phyloP scores from a whole-genome alignment of 1,140 invertebrate genomes.

The Drosophila eugracilis region DNA sequence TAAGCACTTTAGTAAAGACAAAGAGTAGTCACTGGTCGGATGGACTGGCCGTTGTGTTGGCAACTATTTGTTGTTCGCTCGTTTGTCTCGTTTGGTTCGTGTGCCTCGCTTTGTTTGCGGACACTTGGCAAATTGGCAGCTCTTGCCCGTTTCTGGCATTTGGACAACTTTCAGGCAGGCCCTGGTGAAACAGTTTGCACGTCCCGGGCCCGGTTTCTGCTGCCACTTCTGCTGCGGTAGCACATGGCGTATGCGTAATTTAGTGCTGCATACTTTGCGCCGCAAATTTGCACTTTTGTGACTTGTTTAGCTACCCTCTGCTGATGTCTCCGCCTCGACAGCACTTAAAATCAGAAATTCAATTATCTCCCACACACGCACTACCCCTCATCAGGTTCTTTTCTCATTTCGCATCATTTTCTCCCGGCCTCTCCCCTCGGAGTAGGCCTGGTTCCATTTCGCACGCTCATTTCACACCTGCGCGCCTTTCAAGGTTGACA shows the following conservation, averaged over 20 bases:
- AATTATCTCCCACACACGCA: slow-evolving; percentile 64
- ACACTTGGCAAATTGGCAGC: slow-evolving; percentile 78
- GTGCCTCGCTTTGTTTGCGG: slow-evolving; percentile 66
- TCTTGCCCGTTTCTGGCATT: neutral
- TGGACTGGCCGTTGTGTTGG: neutral
- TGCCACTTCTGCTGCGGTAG: slow-evolving; percentile 2
- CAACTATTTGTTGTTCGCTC: slow-evolving; percentile 44
- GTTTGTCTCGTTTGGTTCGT: slow-evolving; percentile 41
- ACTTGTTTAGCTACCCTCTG: slow-evolving; percentile 61
- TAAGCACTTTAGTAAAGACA: no score
- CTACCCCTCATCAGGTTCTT: neutral
- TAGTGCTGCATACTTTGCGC: slow-evolving; percentile 77
- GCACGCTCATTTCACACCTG: slow-evolving; percentile 78
- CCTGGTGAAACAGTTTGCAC: slow-evolving; percentile 63
- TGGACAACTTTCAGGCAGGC: slow-evolving; percentile 15
- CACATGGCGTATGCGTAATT: slow-evolving; percentile 80
- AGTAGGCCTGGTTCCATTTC: slow-evolving; percentile 48
- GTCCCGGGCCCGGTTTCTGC: slow-evolving; percentile 42
- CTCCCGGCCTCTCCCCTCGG: neutral
- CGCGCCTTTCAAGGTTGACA: slow-evolving; percentile 56
- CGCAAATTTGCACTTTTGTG: slow-evolving; percentile 79
- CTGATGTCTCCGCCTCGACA: slow-evolving; percentile 35
- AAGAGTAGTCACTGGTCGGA: slow-evolving; percentile 1
- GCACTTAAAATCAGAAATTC: slow-evolving; percentile 82
- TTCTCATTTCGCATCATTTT: neutral